phyloP scores from a whole-genome alignment of 2,888 invertebrate species.

The Molorchus minor region DNA sequence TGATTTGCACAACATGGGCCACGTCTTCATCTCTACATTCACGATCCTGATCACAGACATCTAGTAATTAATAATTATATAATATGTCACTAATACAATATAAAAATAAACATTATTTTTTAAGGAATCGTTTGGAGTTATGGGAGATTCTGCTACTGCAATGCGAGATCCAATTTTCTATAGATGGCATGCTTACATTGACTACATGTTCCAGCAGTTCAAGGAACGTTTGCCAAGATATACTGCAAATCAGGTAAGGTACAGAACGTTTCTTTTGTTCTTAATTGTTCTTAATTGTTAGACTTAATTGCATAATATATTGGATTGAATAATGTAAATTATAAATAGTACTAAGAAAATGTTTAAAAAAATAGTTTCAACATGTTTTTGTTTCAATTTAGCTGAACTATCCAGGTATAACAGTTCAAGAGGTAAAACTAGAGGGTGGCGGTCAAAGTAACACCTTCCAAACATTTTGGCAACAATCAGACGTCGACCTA shows the following conservation, averaged over 20 bases:
- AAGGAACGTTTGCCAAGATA: constrained; percentile 78
- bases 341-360: too few relatives aligned
- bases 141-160: constrained; percentile 85
- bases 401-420: constrained; percentile 73
- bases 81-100: neutral
- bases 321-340: too few relatives aligned
- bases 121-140: constrained; percentile 83
- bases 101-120: constrained; percentile 17
- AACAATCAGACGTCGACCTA: constrained; percentile 79
- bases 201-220: constrained; percentile 79
- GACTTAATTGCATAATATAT: too few relatives aligned
- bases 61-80: constrained; percentile 64
- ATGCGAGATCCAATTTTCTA: constrained; percentile 90
- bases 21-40: constrained; percentile 79
- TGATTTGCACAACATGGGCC: constrained; percentile 84
- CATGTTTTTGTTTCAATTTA: constrained; percentile 52
- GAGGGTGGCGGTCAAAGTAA: constrained; percentile 65
- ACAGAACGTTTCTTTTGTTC: too few relatives aligned
- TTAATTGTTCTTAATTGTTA: too few relatives aligned
- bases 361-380: too few relatives aligned
- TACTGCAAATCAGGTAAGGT: constrained; percentile 65
- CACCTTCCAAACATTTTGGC: constrained; percentile 77
- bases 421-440: constrained; percentile 69
- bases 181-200: constrained; percentile 83
- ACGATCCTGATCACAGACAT: constrained; percentile 83